Conservation (phyloP, 2,888 invertebrate species). For the Hybos culiciformis region DNA sequence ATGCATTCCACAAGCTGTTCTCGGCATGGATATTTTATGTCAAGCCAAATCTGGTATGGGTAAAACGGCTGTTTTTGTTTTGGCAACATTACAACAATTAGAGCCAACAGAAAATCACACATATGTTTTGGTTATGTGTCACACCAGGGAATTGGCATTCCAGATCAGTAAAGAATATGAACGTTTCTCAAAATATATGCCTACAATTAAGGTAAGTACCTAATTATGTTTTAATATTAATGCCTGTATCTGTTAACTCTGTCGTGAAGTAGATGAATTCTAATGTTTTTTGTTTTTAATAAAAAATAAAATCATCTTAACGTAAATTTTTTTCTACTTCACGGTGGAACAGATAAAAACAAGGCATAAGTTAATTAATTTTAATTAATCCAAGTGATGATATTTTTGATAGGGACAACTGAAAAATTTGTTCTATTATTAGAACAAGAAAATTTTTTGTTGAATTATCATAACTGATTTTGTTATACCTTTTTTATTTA, state of each 20-base stretch:
- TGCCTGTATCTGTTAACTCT: not conserved
- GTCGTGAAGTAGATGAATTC: not conserved
- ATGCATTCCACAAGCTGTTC: conserved; percentile 98
- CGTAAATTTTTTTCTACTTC: conserved; percentile 21
- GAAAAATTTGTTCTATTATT: too few species aligned
- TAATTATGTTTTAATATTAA: not conserved
- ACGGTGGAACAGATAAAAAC: too few species aligned
- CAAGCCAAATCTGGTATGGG: conserved; percentile 99
- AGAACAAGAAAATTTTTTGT: too few species aligned
- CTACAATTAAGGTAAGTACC: conserved; percentile 63
- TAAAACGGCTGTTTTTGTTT: conserved; percentile 98
- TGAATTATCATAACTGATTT: too few species aligned
- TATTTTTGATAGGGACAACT: too few species aligned
- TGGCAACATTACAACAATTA: conserved; percentile 94
- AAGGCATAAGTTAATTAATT: too few species aligned
- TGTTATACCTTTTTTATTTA: too few species aligned
- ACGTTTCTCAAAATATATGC: conserved; percentile 97
- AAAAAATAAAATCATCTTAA: not conserved
- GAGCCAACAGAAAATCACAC: conserved; percentile 94
- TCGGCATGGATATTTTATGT: conserved; percentile 98
- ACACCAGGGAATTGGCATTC: conserved; percentile 97
- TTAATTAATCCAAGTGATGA: too few species aligned
- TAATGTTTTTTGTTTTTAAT: conserved; percentile 1
- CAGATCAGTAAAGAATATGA: conserved; percentile 99
- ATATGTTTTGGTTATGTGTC: conserved; percentile 97